A percentile compares a stretch with the other conserved stretches of the same genome.
phyloP scores from a whole-genome alignment of 2,888 invertebrate species.

The Toxonevra muliebris region DNA sequence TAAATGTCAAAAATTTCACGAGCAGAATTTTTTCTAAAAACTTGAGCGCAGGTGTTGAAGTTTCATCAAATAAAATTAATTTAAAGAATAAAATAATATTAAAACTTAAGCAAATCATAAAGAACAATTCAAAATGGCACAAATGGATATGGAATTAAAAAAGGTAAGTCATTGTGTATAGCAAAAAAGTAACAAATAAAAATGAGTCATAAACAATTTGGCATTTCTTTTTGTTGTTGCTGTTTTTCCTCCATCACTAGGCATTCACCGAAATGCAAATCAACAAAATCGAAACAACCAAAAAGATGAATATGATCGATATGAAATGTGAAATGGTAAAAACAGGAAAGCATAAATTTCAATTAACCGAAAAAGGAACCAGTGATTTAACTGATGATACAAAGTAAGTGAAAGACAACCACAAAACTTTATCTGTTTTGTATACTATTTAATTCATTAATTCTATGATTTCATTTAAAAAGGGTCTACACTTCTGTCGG shows the following conservation, averaged over 20 bases:
- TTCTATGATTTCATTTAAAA: slow-evolving; percentile 1
- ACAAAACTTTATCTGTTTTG: slow-evolving; percentile 2
- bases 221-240: no score
- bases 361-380: slow-evolving; percentile 72
- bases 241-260: slow-evolving; percentile 55
- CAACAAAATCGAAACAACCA: slow-evolving; percentile 79
- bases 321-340: slow-evolving; percentile 77
- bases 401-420: slow-evolving; percentile 47
- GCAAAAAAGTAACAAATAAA: neutral
- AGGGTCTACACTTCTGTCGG: slow-evolving; percentile 72
- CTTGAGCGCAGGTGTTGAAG: neutral
- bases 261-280: slow-evolving; percentile 83
- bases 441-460: neutral
- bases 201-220: no score
- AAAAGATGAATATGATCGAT: slow-evolving; percentile 79
- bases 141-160: slow-evolving; percentile 64
- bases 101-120: neutral
- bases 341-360: slow-evolving; percentile 75
- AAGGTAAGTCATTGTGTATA: slow-evolving; percentile 49
- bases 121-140: slow-evolving; percentile 52
- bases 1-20: no score
- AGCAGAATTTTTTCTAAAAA: no score
- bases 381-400: slow-evolving; percentile 59
- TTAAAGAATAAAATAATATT: neutral
- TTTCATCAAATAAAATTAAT: neutral